Base-by-base conservation (phyloP, 2,797 vertebrate species). In the Numenius phaeopus region DNA sequence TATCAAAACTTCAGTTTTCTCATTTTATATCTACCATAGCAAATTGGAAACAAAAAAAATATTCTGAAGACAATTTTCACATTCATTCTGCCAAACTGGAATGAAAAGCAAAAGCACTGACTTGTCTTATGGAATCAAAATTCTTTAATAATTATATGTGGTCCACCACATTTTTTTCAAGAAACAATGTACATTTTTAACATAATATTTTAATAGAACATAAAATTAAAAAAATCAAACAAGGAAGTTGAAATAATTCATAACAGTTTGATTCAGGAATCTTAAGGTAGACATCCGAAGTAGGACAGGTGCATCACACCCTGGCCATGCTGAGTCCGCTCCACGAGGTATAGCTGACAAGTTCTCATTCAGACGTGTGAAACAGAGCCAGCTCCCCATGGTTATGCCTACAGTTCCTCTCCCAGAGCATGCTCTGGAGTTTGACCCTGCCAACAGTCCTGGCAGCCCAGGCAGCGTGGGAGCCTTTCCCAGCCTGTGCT, bases 401-500 rank as follows among this genome's bases (percentile, higher is more conserved):
- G 22, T 14, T 64, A 9, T 2, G 2, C 3, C 34, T 12, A 7
- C 7, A 58, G 16, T 5, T 73, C 40, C 32, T 49, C 34, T 29
- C 11, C 46, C 55, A 75, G 49, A 69, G 9, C 14, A 10, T 8
- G 16, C 22, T 61, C 49, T 50, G 29, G 34, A 27, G 7, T 22
- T 37, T 62, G 39, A 78, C 34, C 5, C n/a, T 65, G 32, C 9
- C 80, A 50, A 3, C 7, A 39, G 5, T 11, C 34, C 52, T 55
- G 52, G 52, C 52, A 55, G 29, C 52, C 4, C 1, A 54, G 26
- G 16, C 3, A 44, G 14, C 1, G 1, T 20, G n/a, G 52, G 7
- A 88, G 29, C 7, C 15, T 65, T 75, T 50, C 65, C 73, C 44
- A 90, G 15, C 10, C 50, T 39, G 23, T 30, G 24, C 24, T 32